Percentiles rank a stretch among this genome's conserved stretches.
phyloP scores from a whole-genome alignment of 92 coral and sea anemone species.

The Palythoa grandiflora region DNA sequence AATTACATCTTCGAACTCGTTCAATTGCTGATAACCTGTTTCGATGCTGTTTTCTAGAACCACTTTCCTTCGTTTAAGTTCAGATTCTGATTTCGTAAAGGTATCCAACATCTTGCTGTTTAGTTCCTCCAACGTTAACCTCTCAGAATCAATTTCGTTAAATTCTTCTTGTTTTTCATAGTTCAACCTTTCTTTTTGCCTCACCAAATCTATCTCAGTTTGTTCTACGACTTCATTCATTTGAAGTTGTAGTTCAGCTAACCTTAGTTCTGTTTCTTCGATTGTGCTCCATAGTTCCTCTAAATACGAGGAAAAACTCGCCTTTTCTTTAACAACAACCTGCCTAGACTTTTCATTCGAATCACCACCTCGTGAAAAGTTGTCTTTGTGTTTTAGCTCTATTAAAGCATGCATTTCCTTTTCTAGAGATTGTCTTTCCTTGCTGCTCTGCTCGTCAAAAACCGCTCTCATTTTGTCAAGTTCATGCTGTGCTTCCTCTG shows the following conservation, averaged over 20 bases:
- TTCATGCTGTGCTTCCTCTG: slow-evolving; percentile 72
- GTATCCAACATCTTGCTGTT: slow-evolving; percentile 61
- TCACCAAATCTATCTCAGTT: slow-evolving; percentile 67
- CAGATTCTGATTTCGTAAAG: slow-evolving; percentile 56
- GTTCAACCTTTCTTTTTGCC: slow-evolving; percentile 64
- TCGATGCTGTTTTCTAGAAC: slow-evolving; percentile 68
- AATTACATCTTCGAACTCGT: slow-evolving; percentile 73
- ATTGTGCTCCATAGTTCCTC: slow-evolving; percentile 88
- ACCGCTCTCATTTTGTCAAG: slow-evolving; percentile 64
- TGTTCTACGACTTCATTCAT: slow-evolving; percentile 75
- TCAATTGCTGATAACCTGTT: slow-evolving; percentile 70
- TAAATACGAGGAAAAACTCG: slow-evolving; percentile 66
- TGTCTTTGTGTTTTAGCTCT: slow-evolving; percentile 56
- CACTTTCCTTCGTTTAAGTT: slow-evolving; percentile 56
- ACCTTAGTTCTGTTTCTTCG: slow-evolving; percentile 82
- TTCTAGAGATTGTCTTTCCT: slow-evolving; percentile 65
- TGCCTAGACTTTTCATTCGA: slow-evolving; percentile 50
- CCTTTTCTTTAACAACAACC: slow-evolving; percentile 63
- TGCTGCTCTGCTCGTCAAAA: slow-evolving; percentile 69
- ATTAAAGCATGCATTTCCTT: slow-evolving; percentile 73
- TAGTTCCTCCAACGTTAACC: slow-evolving; percentile 37
- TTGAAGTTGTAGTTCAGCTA: slow-evolving; percentile 88
- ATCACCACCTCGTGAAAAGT: background rate
- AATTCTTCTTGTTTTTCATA: slow-evolving; percentile 82
- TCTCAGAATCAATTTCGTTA: slow-evolving; percentile 53